Evolutionary conservation across 2,888 invertebrate species (phyloP), one percentile per base, ranked within the genome.

Genomic region (Diplazon laetatorius): DNA sequence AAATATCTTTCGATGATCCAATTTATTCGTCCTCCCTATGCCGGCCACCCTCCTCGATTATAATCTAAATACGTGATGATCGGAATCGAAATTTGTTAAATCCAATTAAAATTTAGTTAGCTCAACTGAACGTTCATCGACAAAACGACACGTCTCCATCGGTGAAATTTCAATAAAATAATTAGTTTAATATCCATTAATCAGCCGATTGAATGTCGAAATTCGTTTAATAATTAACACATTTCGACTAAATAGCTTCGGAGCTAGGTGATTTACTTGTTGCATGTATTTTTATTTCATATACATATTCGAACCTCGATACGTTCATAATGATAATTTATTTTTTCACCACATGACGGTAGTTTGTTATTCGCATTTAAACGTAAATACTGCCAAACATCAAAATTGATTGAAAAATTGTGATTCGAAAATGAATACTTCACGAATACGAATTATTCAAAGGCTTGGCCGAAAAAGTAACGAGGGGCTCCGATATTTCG

Each of bases 51-150:
- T 20, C 20, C 20, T 20, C 9, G 20, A 0, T 14, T 48, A 10
- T 10, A 8, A 10, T 9, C 2, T 10, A 48, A 1, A 1, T 20
- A 20, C 10, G 20, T 22, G 20, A 22, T 1, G 22, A 50, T 8
- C 18, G 12, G 4, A 10, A 20, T 20, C 3, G 22, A 18, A 22
- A 22, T 22, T 22, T 50, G 12, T 22, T 50, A 3, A n/a, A 50
- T 10, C 50, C 22, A 22, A 50, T 50, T 50, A 12, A 50, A 50
- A 50, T 50, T 50, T 22, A 50, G 12, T 50, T 20, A 50, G 22
- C 22, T 22, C 22, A 50, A 12, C n/a, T 12, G 22, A 50, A 20
- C 22, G 12, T 50, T 20, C 22, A 20, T 50, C 10, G 22, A 5
- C 12, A 6, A 50, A 50, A 50, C 18, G 22, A 50, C 10, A 12